phyloP scores from a whole-genome alignment of 2,113 vertebrate species.

The Leucopternis melanops region DNA sequence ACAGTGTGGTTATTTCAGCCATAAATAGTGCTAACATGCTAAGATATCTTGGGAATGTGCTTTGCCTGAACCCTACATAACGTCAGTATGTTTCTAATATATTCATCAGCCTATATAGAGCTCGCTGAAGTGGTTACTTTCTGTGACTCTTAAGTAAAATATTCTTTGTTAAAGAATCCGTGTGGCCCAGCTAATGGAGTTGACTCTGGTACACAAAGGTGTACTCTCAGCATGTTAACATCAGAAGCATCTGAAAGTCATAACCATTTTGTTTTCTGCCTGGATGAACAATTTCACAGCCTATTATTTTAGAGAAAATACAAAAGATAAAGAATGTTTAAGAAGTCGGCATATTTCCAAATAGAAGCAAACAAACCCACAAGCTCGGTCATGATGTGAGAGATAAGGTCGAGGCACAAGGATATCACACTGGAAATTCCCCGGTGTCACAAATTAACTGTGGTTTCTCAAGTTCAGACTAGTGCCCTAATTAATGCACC shows the following conservation, averaged over 20 bases:
- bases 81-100: neutral
- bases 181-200: neutral
- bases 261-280: neutral
- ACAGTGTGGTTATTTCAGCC: neutral
- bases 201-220: neutral
- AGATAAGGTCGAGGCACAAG: neutral
- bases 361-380: neutral
- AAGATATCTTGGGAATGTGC: neutral
- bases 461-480: neutral
- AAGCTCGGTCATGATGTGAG: neutral
- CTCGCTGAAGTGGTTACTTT: neutral
- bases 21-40: neutral
- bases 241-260: neutral
- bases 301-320: neutral
- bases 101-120: neutral
- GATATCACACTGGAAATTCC: slow-evolving; percentile 23
- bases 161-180: neutral
- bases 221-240: neutral
- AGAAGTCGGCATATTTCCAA: neutral
- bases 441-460: neutral
- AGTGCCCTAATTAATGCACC: neutral
- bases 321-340: neutral
- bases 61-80: neutral
- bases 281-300: neutral
- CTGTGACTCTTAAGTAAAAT: neutral